Percentiles rank a stretch among this genome's conserved stretches.
phyloP scores from a whole-genome alignment of 2,113 vertebrate genomes.

The Zingel zingel region DNA sequence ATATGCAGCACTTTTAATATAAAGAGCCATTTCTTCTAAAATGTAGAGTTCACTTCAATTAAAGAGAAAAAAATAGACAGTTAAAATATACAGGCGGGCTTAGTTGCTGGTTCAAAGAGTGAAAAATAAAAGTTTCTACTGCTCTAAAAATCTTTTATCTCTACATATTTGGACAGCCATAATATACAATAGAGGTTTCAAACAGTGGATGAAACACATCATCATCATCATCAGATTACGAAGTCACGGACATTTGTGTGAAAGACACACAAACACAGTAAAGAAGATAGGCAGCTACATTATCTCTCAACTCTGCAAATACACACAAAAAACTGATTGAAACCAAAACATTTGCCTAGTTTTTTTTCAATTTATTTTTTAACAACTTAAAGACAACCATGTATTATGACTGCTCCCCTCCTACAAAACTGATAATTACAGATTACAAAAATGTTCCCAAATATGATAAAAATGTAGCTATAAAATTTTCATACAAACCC shows the following conservation, averaged over 20 bases:
- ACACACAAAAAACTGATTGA: slow-evolving; percentile 14
- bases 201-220: slow-evolving; percentile 65
- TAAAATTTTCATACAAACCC: slow-evolving; percentile 79
- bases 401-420: slow-evolving; percentile 36
- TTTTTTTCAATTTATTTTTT: not conserved
- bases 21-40: slow-evolving; percentile 88
- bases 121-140: slow-evolving; percentile 80
- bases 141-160: slow-evolving; percentile 73
- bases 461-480: slow-evolving; percentile 75
- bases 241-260: slow-evolving; percentile 54
- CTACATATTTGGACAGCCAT: slow-evolving; percentile 73
- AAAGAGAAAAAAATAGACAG: slow-evolving; percentile 66
- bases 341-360: slow-evolving; percentile 11
- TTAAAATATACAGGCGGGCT: slow-evolving; percentile 73
- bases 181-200: slow-evolving; percentile 73
- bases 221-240: slow-evolving; percentile 49
- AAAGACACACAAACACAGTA: slow-evolving; percentile 45
- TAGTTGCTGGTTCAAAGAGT: slow-evolving; percentile 78
- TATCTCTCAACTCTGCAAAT: slow-evolving; percentile 66
- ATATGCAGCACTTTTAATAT: slow-evolving; percentile 89
- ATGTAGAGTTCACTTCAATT: slow-evolving; percentile 80
- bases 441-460: slow-evolving; percentile 75
- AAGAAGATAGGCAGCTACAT: slow-evolving; percentile 68
- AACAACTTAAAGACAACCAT: slow-evolving; percentile 36
- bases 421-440: slow-evolving; percentile 69